Evolutionary conservation across 2,888 invertebrate genomes (phyloP), one percentile per base, ranked within the genome.

Genomic region (Drosophila paranaensis): DNA sequence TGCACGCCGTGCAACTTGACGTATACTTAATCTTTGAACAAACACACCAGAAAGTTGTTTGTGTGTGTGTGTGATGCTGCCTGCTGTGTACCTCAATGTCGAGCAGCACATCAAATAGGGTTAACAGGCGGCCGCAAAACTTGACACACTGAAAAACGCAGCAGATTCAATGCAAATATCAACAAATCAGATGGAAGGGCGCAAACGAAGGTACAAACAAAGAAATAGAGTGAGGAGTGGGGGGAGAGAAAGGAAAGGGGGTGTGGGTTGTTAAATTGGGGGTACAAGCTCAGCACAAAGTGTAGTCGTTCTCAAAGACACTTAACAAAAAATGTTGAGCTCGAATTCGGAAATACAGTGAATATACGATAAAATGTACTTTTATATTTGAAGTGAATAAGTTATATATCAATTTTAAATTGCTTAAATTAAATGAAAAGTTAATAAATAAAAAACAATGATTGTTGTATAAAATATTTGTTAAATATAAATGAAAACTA

Each of bases 101-200:
- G 58, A 70, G 81, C 76, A 68, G 81, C 73, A 60, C 71, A 71
- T 79, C 88, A 85, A 84, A 82, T 77, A 40, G 88, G 81, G 76
- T 84, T 82, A 84, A 81, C 78, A 69, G 82, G 72, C 80, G 75
- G 75, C 67, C 69, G 46, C 66, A 71, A 71, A 71, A 81, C 77
- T 85, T 88, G 85, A 85, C 82, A 85, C 82, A 85, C 86, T 85
- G 64, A 74, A 66, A 68, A 79, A 71, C 77, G 79, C 74, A 61
- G 74, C 73, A 84, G 81, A 88, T 88, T 85, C 82, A 85, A 85
- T 82, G 88, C 79, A 88, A 85, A 85, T 81, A 85, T 85, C 79
- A 85, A 85, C 88, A 85, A 85, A 85, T 88, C 84, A 85, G 71
- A 61, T 55, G 50, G 10, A 39, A 35, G 35, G 13, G n/a, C 10